These are phyloP conservation scores for Muscina levida DNA, from an alignment of 2,888 invertebrate genomes.

Conservation along the genomic window DNA sequence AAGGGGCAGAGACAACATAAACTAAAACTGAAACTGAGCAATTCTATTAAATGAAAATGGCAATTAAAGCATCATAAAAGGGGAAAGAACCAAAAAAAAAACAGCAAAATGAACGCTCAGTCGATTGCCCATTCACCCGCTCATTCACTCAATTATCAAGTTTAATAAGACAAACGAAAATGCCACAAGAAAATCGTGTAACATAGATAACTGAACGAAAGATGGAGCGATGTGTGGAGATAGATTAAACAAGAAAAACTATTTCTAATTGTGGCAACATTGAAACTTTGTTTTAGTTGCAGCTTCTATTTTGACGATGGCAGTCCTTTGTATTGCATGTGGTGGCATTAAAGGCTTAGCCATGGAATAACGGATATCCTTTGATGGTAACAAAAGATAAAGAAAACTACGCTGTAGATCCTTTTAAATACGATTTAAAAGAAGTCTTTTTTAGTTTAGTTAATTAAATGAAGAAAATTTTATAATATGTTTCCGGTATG, in stretches of 20 bases:
- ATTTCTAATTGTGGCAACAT: constrained; percentile 1
- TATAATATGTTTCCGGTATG: no score
- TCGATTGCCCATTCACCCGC: no score
- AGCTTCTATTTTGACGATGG: constrained; percentile 11
- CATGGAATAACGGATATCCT: background rate
- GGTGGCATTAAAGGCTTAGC: background rate
- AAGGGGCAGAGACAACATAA: background rate
- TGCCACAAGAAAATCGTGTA: background rate
- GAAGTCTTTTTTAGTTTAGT: no score
- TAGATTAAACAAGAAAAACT: constrained; percentile 12
- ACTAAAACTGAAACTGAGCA: constrained; percentile 30
- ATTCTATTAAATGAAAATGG: constrained; percentile 30
- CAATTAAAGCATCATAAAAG: constrained; percentile 20
- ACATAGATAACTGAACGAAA: background rate
- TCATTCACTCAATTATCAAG: constrained; percentile 9
- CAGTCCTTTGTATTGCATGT: background rate
- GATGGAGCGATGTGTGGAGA: constrained; percentile 9
- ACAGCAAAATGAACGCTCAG: background rate
- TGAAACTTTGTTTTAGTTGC: background rate
- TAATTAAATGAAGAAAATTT: no score
- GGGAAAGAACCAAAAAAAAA: background rate
- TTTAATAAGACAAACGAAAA: background rate
- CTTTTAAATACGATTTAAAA: no score
- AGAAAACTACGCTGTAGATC: background rate
- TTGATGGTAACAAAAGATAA: background rate